Evolutionary conservation across 2,797 vertebrate genomes (phyloP), one percentile per base, ranked within the genome.

Genomic region (Eidolon dupreanum): DNA sequence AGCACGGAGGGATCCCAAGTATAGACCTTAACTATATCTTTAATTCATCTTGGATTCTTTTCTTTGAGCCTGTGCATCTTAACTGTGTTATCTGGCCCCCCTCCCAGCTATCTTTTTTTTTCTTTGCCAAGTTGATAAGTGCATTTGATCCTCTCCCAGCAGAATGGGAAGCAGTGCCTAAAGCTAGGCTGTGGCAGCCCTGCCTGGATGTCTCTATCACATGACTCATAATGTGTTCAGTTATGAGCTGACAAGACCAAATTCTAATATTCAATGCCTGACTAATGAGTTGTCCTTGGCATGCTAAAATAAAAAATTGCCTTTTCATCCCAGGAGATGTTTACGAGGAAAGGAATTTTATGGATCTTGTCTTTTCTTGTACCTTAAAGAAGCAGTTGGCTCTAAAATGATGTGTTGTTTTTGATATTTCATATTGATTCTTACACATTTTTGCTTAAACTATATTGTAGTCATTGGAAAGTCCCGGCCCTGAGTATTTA

Each of bases 121-220:
- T 49, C 22, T 77, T 77, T 41, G n/a, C 53, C 51, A 31, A n/a
- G 91, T 95, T 86, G 68, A n/a, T 89, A 57, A 96, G 70, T 63
- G 88, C 24, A 71, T 70, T 41, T 57, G 55, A 46, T 55, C 19
- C 31, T 73, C 8, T 83, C 26, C 9, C 0, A 15, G 38, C 8
- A 22, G 46, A 68, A 89, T 55, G 85, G 74, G 33, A 51, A 86
- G 53, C 41, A 31, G 33, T 17, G 38, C 57, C 41, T 88, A 49
- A 28, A 81, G 70, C 41, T 24, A n/a, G 68, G 26, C 66, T 0
- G 3, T 57, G 70, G n/a, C n/a, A 61, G 51, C 31, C 10, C 17
- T 71, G 66, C 77, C 41, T 2, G 2, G 1, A 3, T 24, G n/a
- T 63, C 57, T 57, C 31, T 9, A 11, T 55, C 71, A 7, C 26